Percentiles rank a stretch among this genome's conserved stretches.
phyloP scores from a whole-genome alignment of 2,797 vertebrate species.

The Antrozous pallidus region DNA sequence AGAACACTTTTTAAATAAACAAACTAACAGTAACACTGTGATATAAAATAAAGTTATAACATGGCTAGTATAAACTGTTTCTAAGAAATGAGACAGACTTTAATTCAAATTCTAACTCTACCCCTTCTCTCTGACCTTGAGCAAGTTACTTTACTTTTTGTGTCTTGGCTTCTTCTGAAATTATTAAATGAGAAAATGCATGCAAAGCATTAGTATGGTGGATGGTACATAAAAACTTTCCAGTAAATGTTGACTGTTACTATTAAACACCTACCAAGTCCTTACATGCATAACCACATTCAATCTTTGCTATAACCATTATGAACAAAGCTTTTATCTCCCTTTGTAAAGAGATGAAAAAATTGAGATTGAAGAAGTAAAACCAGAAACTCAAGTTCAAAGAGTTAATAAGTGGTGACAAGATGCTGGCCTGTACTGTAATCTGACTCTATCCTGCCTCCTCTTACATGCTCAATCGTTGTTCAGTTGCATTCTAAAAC shows the following conservation, averaged over 20 bases:
- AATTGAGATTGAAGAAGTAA: not conserved
- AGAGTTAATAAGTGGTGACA: not conserved
- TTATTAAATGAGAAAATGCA: slow-evolving; percentile 32
- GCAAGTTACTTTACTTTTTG: slow-evolving; percentile 4
- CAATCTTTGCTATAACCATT: not conserved
- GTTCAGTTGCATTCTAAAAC: not conserved
- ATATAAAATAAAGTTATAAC: slow-evolving; percentile 32
- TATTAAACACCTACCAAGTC: slow-evolving; percentile 15
- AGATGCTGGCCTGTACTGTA: not conserved
- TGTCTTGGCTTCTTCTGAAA: slow-evolving; percentile 8
- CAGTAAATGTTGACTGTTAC: not conserved
- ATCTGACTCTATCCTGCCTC: not conserved
- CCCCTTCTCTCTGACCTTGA: not conserved
- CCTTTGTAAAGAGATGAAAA: not conserved
- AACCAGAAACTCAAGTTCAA: not conserved
- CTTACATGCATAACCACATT: not conserved
- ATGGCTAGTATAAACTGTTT: not conserved
- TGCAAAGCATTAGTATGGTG: not conserved
- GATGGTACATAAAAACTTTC: not conserved
- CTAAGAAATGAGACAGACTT: not conserved
- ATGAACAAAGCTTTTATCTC: not conserved
- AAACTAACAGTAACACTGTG: not conserved
- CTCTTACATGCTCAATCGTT: not conserved
- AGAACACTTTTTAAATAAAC: slow-evolving; percentile 25
- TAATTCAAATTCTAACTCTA: slow-evolving; percentile 3